Evolutionary conservation across 53 echinoderm and acorn worm genomes (phyloP), one percentile per base, ranked within the genome.

Genomic region (Hippasteria phrygiana): DNA sequence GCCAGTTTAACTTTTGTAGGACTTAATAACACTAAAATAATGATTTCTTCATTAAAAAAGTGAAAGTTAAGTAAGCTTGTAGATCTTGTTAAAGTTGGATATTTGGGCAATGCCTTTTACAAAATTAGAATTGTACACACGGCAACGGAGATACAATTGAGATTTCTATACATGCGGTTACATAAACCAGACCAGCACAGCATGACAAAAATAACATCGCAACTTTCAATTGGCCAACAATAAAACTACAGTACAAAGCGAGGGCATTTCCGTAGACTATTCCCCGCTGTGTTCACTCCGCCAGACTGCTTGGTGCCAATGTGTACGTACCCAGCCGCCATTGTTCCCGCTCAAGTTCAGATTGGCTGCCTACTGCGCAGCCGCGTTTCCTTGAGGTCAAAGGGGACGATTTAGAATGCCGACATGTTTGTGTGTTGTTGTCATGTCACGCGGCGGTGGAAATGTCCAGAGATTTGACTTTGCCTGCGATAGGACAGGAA

Each of bases 231-330:
- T 73, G 73, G 33, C 18, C 79, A 59, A 79, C 18, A 73, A 43
- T 12, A 14, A 73, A 62, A 20, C 8, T 31, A 14, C 34, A 40
- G 3, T 26, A 40, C 73, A 73, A 73, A 41, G n/a, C 43, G 41
- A 9, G 73, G 73, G 43, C 5, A 42, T 73, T 73, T 31, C 41
- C 73, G 43, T 42, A 73, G 43, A 67, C 69, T 33, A 18, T 32
- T 16, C 34, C 69, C 43, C 41, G 43, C 73, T 24, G 73, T 41
- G 10, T 73, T 26, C 29, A 62, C 26, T 42, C 12, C 26, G 59
- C 82, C 45, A 82, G 82, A 82, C 82, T 82, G 82, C 82, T 16
- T 82, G 82, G 82, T 66, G 82, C 82, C 82, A 66, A 65, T 33
- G 64, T 27, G 43, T 65, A 66, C 82, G 43, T 65, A 66, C 82